Evolutionary conservation across 2,888 invertebrate species (phyloP), one percentile per base, ranked within the genome.

Genomic region (Tinea trinotella): DNA sequence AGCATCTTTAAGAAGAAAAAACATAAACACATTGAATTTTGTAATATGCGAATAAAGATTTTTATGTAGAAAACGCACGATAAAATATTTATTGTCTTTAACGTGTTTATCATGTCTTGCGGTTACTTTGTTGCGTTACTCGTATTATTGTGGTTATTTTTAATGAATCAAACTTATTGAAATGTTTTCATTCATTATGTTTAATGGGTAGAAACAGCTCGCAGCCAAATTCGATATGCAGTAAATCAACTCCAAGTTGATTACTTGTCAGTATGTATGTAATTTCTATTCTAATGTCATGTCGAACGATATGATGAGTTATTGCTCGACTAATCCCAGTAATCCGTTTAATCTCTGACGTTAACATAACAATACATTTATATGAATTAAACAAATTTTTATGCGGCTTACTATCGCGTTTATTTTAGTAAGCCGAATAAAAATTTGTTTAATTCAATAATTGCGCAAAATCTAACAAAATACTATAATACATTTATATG

Each of bases 1-100:
- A 52, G 48, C 35, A 54, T 56, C 48, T 15, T 48, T n/a, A 46
- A 46, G 46, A 17, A 46, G 7, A 46, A 17, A 46, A 7, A 46
- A 46, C 18, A 15, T 19, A 19, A 18, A 17, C 6, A 46, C 46
- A 46, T 17, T 40, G 40, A 40, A 40, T 40, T 12, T 40, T 13
- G 13, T 40, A 40, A 40, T 13, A 40, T 40, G 40, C 2, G 13
- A 40, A 40, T 40, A 40, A 40, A 13, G 12, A 7, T 30, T 40
- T 40, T 15, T 40, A 40, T 40, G 15, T 40, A 5, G 40, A 40
- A 3, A 9, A 40, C 40, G 30, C 7, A 30, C 30, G 40, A 40
- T 40, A 40, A 40, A 40, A 40, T 2, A 40, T 40, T 15, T 12
- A 40, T 40, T 40, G 40, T 40, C 17, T 13, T 22, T 22, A 22